These are phyloP conservation scores for Cephus pulcher DNA, from an alignment of 2,888 invertebrate species.

Conservation along the genomic window DNA sequence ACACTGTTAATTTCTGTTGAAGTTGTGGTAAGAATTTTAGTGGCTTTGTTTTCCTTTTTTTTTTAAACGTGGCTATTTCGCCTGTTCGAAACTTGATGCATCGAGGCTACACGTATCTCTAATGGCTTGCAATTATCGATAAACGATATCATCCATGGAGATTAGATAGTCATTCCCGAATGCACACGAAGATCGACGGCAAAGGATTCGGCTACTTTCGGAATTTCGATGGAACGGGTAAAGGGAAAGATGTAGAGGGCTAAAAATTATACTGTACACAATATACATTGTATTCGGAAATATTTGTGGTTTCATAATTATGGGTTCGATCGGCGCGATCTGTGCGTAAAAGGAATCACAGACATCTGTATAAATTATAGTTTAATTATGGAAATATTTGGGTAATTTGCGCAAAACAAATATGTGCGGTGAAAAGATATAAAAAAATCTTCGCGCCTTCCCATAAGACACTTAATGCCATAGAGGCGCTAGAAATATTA, in stretches of 20 bases:
- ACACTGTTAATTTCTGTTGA: not conserved
- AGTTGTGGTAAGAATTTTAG: not conserved
- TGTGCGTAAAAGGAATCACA: not conserved
- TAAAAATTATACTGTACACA: not conserved
- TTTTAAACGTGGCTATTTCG: not conserved
- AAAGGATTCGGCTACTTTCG: not conserved
- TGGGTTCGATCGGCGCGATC: not conserved
- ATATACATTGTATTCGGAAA: not conserved
- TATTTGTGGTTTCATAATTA: not conserved
- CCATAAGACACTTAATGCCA: not conserved
- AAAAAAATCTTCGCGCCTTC: conserved; percentile 10
- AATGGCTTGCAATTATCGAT: conserved; percentile 12
- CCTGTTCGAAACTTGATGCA: not conserved
- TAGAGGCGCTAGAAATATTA: conserved; percentile 10
- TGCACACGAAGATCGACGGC: not conserved
- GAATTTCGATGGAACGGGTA: not conserved
- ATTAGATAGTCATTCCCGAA: not conserved
- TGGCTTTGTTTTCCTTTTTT: not conserved
- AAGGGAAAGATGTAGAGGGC: not conserved
- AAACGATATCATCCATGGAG: not conserved
- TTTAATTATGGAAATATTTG: conserved; percentile 20
- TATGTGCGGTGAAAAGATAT: not conserved
- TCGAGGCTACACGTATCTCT: not conserved
- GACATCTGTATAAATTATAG: conserved; percentile 20
- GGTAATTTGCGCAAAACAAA: conserved; percentile 21